Conservation (phyloP, 2,113 vertebrate genomes). For the Zosterops borbonicus region DNA sequence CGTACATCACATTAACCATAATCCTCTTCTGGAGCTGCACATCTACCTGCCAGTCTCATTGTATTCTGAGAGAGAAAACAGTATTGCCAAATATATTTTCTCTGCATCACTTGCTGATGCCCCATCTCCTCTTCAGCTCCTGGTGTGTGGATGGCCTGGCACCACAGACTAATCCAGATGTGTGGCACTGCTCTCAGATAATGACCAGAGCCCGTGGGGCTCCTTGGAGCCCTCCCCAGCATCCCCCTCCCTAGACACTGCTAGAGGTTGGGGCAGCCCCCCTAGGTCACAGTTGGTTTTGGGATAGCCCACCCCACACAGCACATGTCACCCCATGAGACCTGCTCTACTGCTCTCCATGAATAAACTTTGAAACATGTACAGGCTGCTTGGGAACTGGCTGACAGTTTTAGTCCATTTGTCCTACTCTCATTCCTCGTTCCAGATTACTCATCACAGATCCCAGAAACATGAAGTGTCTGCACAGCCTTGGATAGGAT, state of each 20-base stretch:
- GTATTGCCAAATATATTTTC: neutral
- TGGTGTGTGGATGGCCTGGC: accelerated
- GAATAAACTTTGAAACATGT: neutral
- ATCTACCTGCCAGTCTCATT: neutral
- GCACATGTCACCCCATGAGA: neutral
- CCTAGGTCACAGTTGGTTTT: neutral
- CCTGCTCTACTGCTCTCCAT: neutral
- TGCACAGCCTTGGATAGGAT: neutral
- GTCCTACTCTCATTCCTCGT: conserved; percentile 1
- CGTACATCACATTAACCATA: neutral
- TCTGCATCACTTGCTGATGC: neutral
- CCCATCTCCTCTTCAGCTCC: neutral
- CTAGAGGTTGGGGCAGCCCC: neutral
- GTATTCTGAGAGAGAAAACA: neutral
- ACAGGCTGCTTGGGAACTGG: neutral
- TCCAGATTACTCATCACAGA: neutral
- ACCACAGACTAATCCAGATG: too few relatives aligned
- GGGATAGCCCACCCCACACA: neutral
- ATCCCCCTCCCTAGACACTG: neutral
- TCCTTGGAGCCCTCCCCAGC: neutral
- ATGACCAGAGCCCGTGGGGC: neutral
- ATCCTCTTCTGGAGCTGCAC: neutral
- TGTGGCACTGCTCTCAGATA: neutral
- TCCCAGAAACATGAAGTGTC: conserved; percentile 3
- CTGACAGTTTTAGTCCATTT: neutral